Evolutionary conservation across 2,113 vertebrate genomes (phyloP).

Genomic region (Gracilinanus agilis): DNA sequence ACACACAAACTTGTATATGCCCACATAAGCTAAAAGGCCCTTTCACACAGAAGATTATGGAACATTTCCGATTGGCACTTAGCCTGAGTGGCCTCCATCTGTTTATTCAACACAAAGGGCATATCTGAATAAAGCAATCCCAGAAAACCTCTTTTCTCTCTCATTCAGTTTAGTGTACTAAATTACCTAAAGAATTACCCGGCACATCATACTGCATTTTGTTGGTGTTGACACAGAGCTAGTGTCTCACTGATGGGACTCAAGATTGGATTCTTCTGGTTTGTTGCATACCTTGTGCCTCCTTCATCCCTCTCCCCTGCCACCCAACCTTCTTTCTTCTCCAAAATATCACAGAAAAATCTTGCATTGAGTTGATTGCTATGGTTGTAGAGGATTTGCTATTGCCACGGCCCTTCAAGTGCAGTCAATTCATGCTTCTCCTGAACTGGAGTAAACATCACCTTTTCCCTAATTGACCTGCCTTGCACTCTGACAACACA

Average conservation of each 20-base stretch:
- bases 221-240: background rate
- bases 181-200: background rate
- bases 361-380: background rate
- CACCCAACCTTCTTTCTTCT: constrained; percentile 41
- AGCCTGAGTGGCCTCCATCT: background rate
- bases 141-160: background rate
- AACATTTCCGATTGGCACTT: too few relatives aligned
- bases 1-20: background rate
- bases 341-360: background rate
- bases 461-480: constrained; percentile 73
- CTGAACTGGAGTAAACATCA: constrained; percentile 62
- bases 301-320: background rate
- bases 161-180: accelerated
- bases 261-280: background rate
- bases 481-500: constrained; percentile 27
- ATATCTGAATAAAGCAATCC: background rate
- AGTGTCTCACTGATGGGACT: background rate
- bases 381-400: background rate
- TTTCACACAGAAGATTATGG: background rate
- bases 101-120: background rate
- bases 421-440: background rate
- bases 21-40: background rate
- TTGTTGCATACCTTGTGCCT: background rate
- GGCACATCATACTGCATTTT: background rate
- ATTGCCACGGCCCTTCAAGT: background rate